Base-by-base conservation (phyloP, 1,140 invertebrate genomes). In the Cyrtorhinus lividipennis region DNA sequence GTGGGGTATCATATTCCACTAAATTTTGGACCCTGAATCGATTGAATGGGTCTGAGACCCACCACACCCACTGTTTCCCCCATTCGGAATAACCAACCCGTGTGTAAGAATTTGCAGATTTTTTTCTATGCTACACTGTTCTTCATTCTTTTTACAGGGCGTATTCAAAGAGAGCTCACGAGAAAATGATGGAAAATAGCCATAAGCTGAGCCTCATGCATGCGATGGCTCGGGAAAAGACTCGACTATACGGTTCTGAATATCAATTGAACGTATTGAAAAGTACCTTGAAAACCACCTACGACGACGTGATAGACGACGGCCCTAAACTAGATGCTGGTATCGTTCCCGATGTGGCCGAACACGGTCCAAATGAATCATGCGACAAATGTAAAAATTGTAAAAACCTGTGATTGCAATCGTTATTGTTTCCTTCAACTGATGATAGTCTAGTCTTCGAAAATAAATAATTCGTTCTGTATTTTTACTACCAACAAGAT, bases 261-360 rank as follows among this genome's bases (percentile, higher is more conserved):
- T 48, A 62, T n/a, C 64, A 65, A 25, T 62, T 65, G 13, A 30
- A 65, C 25, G 24, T 65, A 24, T 38, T 65, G 1, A 65, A 62
- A 27, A 56, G 48, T 8, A 46, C 57, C 24, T 25, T 64, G 18
- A 20, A 59, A 12, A 25, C 38, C 15, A 27, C 63, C 18, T 64
- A 53, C 20, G 44, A 64, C 18, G 20, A 10, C 48, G 30, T 8
- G 30, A 53, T 53, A 5, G 48, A 53, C 48, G 48, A 10, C 20
- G 48, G 10, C 20, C 10, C 10, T 53, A 20, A 53, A 20, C 3
- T 53, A 5, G 10, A 10, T 5, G 12, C 10, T 15, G 10, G 10
- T 10, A 10, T 20, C 48, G 48, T 13, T 10, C 10, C 48, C 18
- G 20, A 13, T 5, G 48, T 15, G 5, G 18, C 5, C 48, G 48